Evolutionary conservation across 2,888 invertebrate genomes (phyloP).

Genomic region (Heliconius erato): DNA sequence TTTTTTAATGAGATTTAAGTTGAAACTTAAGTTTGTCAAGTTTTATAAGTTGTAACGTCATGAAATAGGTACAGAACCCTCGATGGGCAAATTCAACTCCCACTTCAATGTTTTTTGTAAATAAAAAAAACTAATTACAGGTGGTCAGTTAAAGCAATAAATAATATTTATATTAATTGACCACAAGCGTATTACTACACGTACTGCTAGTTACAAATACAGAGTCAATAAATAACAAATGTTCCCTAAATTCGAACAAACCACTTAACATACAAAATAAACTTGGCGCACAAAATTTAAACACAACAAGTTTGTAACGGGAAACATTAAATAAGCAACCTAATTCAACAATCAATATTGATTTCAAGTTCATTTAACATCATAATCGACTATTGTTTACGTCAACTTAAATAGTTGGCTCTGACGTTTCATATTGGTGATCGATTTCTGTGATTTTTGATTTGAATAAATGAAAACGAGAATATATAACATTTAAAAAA

Average conservation of each 20-base stretch:
- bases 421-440: not conserved
- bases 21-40: not conserved
- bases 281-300: constrained; percentile 61
- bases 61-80: too few relatives aligned
- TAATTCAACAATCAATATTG: constrained; percentile 68
- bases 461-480: not conserved
- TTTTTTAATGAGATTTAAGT: too few relatives aligned
- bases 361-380: constrained; percentile 73
- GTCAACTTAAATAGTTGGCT: constrained; percentile 58
- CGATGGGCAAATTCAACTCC: not conserved
- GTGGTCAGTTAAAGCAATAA: not conserved
- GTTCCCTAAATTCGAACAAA: constrained; percentile 12
- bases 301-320: constrained; percentile 70
- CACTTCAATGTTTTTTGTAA: not conserved
- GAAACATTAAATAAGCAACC: constrained; percentile 71
- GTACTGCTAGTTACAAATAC: not conserved
- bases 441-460: not conserved
- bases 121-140: not conserved
- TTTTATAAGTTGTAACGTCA: not conserved
- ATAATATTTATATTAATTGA: not conserved
- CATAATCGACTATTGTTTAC: constrained; percentile 79
- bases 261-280: constrained; percentile 33
- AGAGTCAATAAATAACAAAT: constrained; percentile 2
- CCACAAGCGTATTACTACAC: too few relatives aligned
- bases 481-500: too few relatives aligned